Base-by-base conservation (phyloP, 2,888 invertebrate species). In the Urechis unicinctus region DNA sequence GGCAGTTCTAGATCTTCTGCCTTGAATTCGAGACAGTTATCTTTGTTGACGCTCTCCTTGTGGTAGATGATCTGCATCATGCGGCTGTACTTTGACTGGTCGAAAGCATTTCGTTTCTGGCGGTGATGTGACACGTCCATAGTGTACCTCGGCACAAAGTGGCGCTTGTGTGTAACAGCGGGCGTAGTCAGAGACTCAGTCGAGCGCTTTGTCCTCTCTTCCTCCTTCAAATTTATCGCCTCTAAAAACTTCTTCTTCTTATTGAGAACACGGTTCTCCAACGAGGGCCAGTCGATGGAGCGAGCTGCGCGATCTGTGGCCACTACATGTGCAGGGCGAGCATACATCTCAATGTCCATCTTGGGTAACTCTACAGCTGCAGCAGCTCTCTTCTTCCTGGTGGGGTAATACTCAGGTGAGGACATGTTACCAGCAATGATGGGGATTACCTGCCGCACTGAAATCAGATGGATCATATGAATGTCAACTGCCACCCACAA, bases 1-100 rank as follows among this genome's bases (percentile, higher is more conserved):
- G 88, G 88, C 44, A 95, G 79, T 52, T 71, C 68, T 30, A 66
- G 55, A 50, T 70, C 69, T 9, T 68, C 66, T 26, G 55, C 61
- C 56, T 65, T 67, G 45, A 49, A 52, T 21, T 53, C 48, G 6
- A 50, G 41, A 55, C 75, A 76, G 59, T 68, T 75, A 1, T 58
- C 61, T 30, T 58, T 55, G 36, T 65, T 70, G 21, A 70, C 67
- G 13, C 53, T 50, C 29, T 59, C 60, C 55, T 64, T 63, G 52
- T 62, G 60, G 17, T 31, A 36, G 50, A 62, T 49, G 53, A 65
- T 62, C 41, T 57, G 36, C 45, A 50, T 36, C 65, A 65, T 65
- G 3, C 61, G 52, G 17, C 55, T 51, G 55, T 68, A 68, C 17
- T 66, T 60, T 5, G 62, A 61, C 45, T 66, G 59, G 52, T 76